Evolutionary conservation across 2,888 invertebrate genomes (phyloP).

Genomic region (Heteropelma amictum): DNA sequence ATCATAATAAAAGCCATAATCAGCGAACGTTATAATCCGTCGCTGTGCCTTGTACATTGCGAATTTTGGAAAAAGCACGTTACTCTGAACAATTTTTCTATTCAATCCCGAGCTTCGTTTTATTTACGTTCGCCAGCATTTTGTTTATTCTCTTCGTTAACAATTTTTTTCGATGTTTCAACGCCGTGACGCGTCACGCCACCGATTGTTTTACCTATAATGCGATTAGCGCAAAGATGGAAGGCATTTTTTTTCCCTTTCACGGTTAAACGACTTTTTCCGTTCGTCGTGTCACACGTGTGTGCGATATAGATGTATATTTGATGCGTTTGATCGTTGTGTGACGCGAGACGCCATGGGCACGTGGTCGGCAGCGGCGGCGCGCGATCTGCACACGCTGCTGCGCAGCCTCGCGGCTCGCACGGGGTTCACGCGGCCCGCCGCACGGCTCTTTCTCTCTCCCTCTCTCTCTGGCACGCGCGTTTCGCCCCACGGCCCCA

Average conservation of each 20-base stretch:
- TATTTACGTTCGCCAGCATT: no score
- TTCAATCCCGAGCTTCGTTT: no score
- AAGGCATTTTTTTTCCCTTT: no score
- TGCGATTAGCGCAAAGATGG: no score
- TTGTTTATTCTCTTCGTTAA: no score
- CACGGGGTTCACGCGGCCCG: constrained; percentile 64
- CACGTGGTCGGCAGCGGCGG: constrained; percentile 66
- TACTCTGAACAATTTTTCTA: no score
- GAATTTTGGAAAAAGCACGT: no score
- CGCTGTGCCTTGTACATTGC: no score
- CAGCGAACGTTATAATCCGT: background rate
- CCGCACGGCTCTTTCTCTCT: constrained; percentile 62
- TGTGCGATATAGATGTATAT: background rate
- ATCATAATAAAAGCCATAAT: background rate
- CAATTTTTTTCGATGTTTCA: no score
- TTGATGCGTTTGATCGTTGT: constrained; percentile 17
- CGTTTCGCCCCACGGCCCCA: constrained; percentile 43
- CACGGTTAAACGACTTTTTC: background rate
- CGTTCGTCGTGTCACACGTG: background rate
- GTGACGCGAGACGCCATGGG: constrained; percentile 64
- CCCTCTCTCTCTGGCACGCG: constrained; percentile 52
- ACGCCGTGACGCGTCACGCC: no score
- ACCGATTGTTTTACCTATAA: no score
- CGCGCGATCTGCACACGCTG: constrained; percentile 63
- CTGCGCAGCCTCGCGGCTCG: constrained; percentile 39